Percentiles rank a stretch among this genome's conserved stretches.
Evolutionary conservation across 2,888 invertebrate species (phyloP).

Genomic region (Pristionchus mayeri): DNA sequence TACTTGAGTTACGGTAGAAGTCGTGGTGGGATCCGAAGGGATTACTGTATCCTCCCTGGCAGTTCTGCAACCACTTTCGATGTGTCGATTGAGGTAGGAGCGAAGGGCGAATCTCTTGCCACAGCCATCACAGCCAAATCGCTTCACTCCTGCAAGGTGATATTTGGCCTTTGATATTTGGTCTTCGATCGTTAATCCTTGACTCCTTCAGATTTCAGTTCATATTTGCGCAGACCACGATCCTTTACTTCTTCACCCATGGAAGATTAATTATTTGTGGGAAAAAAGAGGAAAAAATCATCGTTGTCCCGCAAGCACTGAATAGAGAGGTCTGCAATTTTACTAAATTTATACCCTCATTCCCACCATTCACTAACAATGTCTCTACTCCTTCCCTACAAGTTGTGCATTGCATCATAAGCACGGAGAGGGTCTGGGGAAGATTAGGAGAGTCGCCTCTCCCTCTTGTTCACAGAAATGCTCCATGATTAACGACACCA

Average conservation of each 20-base stretch:
- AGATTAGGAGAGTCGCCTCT: conserved; percentile 5
- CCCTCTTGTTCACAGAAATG: conserved; percentile 43
- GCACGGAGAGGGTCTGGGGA: not conserved
- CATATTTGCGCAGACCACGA: no score
- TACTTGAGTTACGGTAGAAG: not conserved
- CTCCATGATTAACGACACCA: conserved; percentile 38
- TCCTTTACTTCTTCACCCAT: no score
- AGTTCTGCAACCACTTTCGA: conserved; percentile 65
- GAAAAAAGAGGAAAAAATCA: no score
- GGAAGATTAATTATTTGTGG: no score
- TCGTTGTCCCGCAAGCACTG: no score
- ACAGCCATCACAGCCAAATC: conserved; percentile 87
- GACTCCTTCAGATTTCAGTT: no score
- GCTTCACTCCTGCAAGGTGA: conserved; percentile 82
- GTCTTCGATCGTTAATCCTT: not conserved
- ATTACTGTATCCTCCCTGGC: not conserved
- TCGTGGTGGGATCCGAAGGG: not conserved
- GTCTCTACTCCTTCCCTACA: not conserved
- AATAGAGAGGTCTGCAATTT: no score
- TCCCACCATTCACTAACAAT: no score
- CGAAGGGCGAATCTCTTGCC: conserved; percentile 91
- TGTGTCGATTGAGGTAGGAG: conserved; percentile 91
- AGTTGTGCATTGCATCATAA: conserved; percentile 4
- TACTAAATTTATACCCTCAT: no score
- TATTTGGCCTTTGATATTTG: not conserved